A percentile compares a stretch with the other conserved stretches of the same genome.
Conservation (phyloP, 2,113 vertebrate species). For the Ptilorrhoa leucosticta region DNA sequence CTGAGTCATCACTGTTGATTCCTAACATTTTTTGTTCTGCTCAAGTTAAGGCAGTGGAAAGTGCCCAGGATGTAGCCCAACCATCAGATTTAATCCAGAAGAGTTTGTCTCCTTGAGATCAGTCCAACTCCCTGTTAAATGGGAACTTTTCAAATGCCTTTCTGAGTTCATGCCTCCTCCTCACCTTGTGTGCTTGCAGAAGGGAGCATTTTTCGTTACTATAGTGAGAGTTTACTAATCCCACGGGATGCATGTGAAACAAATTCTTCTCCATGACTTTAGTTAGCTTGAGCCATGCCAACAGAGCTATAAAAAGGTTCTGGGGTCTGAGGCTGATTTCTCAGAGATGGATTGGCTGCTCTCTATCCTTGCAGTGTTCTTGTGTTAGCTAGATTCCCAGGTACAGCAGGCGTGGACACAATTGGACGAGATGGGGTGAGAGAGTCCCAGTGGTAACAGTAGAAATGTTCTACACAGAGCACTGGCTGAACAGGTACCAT, state of each 20-base stretch:
- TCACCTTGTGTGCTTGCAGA: not conserved
- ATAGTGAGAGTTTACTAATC: not conserved
- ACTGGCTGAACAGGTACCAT: not conserved
- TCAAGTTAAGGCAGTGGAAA: not conserved
- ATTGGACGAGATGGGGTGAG: not conserved
- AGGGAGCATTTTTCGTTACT: not conserved
- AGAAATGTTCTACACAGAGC: not conserved
- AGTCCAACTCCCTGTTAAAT: not conserved
- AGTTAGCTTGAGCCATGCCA: not conserved
- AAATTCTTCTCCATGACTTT: not conserved
- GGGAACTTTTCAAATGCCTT: not conserved
- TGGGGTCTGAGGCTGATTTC: not conserved
- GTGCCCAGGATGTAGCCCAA: not conserved
- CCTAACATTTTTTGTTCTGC: not conserved
- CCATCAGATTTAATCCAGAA: not conserved
- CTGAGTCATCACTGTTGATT: not conserved
- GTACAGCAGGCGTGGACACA: not conserved
- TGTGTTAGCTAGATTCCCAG: not conserved
- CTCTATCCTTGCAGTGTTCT: not conserved
- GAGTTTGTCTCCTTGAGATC: not conserved
- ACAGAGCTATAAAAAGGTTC: not conserved
- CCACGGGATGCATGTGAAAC: not conserved
- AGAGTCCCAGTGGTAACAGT: not conserved
- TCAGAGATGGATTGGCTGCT: not conserved
- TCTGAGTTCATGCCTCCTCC: not conserved